Base-by-base conservation (phyloP, 2,888 invertebrate genomes). In the Corbicula japonica region DNA sequence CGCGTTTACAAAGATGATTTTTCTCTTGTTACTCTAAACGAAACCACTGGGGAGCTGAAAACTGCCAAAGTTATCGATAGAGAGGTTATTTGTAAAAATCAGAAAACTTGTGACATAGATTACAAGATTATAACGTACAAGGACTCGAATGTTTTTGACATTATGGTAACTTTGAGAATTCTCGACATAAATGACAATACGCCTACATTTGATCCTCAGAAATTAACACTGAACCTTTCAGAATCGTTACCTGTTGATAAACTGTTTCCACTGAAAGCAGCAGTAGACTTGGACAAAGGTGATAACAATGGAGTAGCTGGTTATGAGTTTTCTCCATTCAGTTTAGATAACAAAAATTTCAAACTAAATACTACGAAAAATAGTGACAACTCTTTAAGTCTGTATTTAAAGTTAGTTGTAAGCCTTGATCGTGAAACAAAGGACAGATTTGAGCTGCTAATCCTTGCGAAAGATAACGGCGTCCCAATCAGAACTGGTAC, bases 111-210 rank as follows among this genome's bases (percentile, higher is more conserved):
- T 76, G 71, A 70, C 28, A 76, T 82, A 28, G 41, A 52, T 44
- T 85, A 83, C 56, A 71, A 82, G 34, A 80, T 87, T 23, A 69
- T 76, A 18, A 82, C 77, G 1, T 65, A 69, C 34, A 70, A 70
- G 23, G 68, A 72, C 10, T 54, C 69, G 18, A 52, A 46, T 44
- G 74, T 81, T n/a, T 48, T 77, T 44, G 50, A 69, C 8, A 85
- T 87, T 35, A 56, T 35, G 28, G 70, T 83, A 15, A 69, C 68
- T 3, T 54, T 87, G 15, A 80, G 69, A 26, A 79, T 87, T 34
- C 58, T 79, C 1, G 87, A 87, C 69, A 68, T 80, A 18, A 87
- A 87, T 73, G 87, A 87, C 63, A 82, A 87, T 44, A 75, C 84
- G n/a, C 87, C 87, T 30, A 77, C 71, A 41, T 87, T 87, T 78